Evolutionary conservation across 2,113 vertebrate species (phyloP), one percentile per base, ranked within the genome.

Genomic region (Calidris pygmaea): DNA sequence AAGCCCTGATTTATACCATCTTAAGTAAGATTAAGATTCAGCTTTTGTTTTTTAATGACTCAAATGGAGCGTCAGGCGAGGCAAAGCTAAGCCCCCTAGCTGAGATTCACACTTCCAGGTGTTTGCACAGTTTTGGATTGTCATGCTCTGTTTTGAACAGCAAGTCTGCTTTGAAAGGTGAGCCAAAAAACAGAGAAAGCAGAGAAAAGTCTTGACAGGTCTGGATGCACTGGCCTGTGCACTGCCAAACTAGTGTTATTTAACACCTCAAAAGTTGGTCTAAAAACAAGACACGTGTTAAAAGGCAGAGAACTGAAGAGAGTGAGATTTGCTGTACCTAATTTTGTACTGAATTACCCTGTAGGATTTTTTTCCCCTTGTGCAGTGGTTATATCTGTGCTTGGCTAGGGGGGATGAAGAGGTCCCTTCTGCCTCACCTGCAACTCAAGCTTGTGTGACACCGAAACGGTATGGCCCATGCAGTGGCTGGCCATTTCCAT

Each of bases 401-500:
- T 27, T 53, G 41, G 6, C 37, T 41, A 86, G 9, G 5, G 9
- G 6, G 22, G 30, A 14, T 52, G 50, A 43, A 53, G 39, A 63
- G 22, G 15, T 71, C 9, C 37, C 27, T 55, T 90, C 88, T 89
- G 39, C 29, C 5, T 6, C 14, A 3, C 37, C 59, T 67, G 43
- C 29, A 55, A 5, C 13, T 75, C 34, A 71, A 4, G 16, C 8
- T 23, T 2, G 17, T 35, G 34, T 32, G 39, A 23, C 47, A 71
- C 47, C 1, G 2, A 58, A 52, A 5, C 3, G 0, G 10, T 15
- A 16, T 39, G 50, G 32, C 9, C 53, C 2, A 0, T 78, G 56
- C 10, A 14, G 6, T 26, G 12, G 3, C 24, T 35, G 32, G 8
- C 8, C 3, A 3, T 71, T 50, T 68, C 21, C 63, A 84, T 1